These are phyloP conservation scores for Adelognathus sp. DNA, from an alignment of 2,888 invertebrate species.

Conservation along the genomic window DNA sequence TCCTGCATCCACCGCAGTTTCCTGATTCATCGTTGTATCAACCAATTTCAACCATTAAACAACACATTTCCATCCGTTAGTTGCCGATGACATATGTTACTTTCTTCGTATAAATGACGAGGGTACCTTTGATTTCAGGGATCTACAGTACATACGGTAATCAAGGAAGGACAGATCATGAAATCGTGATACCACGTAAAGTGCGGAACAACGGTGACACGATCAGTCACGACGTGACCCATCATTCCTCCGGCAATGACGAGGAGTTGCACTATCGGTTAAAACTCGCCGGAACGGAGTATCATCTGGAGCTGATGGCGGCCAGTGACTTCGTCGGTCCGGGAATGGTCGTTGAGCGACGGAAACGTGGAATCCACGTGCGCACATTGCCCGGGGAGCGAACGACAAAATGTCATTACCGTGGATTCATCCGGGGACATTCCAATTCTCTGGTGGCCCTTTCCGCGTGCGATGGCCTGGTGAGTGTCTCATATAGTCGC, in stretches of 20 bases:
- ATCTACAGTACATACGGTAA: slow-evolving; percentile 81
- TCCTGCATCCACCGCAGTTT: no score
- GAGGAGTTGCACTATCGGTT: slow-evolving; percentile 83
- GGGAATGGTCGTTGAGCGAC: slow-evolving; percentile 88
- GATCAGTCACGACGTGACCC: slow-evolving; percentile 83
- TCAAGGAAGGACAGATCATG: slow-evolving; percentile 80
- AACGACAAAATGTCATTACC: slow-evolving; percentile 89
- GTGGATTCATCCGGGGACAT: slow-evolving; percentile 88
- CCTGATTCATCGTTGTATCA: no score
- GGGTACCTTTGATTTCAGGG: slow-evolving; percentile 76
- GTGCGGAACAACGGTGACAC: slow-evolving; percentile 84
- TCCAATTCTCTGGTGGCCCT: slow-evolving; percentile 88
- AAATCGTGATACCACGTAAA: slow-evolving; percentile 85
- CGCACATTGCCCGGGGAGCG: slow-evolving; percentile 75
- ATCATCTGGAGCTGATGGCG: slow-evolving; percentile 78
- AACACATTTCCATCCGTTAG: background rate
- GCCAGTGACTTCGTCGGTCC: slow-evolving; percentile 77
- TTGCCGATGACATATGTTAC: background rate
- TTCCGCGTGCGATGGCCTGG: slow-evolving; percentile 92
- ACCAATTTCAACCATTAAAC: background rate
- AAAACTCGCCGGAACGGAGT: slow-evolving; percentile 78
- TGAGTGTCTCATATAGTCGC: slow-evolving; percentile 82
- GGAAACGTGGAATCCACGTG: slow-evolving; percentile 78
- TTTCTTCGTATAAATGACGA: background rate
- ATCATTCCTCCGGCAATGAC: slow-evolving; percentile 82